Percentiles rank a stretch among this genome's conserved stretches.
These are phyloP conservation scores for Troilus luridus DNA, from an alignment of 2,888 invertebrate genomes.

Conservation along the genomic window DNA sequence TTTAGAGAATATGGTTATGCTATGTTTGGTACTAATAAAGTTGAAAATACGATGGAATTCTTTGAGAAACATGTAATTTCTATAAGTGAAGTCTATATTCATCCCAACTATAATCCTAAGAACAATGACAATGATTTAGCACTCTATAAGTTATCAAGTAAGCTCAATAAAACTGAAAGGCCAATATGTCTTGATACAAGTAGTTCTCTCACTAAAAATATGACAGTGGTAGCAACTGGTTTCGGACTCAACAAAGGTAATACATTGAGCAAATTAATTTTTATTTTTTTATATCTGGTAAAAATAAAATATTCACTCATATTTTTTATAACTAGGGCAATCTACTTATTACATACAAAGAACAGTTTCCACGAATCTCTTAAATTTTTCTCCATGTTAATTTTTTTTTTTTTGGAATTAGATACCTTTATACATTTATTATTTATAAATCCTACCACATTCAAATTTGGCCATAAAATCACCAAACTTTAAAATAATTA, in stretches of 20 bases:
- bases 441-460: too few species aligned
- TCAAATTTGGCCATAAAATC: too few species aligned
- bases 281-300: too few species aligned
- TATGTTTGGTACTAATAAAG: not conserved
- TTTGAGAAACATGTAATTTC: not conserved
- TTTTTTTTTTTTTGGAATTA: too few species aligned
- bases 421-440: too few species aligned
- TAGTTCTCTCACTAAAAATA: not conserved
- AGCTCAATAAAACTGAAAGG: not conserved
- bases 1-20: not conserved
- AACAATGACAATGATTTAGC: not conserved
- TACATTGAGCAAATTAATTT: not conserved
- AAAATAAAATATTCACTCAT: too few species aligned
- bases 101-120: not conserved
- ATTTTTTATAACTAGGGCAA: too few species aligned
- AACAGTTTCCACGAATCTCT: too few species aligned
- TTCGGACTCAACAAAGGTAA: not conserved
- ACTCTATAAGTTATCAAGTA: not conserved
- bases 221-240: not conserved
- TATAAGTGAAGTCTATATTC: not conserved
- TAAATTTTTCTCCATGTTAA: too few species aligned
- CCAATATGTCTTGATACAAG: not conserved
- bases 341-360: too few species aligned
- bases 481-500: too few species aligned
- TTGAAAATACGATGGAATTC: not conserved